These are phyloP conservation scores for Seriola dumerili DNA, from an alignment of 2,113 vertebrate genomes.

Conservation along the genomic window DNA sequence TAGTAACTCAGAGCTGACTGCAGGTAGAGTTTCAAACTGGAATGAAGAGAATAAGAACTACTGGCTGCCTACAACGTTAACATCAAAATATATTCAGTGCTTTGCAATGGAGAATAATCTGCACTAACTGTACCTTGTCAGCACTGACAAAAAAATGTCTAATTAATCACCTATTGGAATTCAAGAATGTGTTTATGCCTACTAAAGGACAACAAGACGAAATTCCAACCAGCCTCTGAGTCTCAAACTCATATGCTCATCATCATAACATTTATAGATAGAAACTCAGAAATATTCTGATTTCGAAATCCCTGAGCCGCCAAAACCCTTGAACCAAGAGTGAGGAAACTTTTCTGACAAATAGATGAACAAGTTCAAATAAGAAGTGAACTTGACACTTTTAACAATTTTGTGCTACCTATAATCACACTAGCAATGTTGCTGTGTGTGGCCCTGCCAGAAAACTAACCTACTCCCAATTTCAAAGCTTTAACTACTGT, in stretches of 20 bases:
- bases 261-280: background rate
- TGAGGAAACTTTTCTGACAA: background rate
- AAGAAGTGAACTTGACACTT: background rate
- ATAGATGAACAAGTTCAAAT: constrained; percentile 7
- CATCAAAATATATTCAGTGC: too few species aligned
- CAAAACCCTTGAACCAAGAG: background rate
- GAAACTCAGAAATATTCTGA: background rate
- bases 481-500: constrained; percentile 6
- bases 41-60: too few species aligned
- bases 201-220: background rate
- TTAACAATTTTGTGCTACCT: background rate
- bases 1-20: too few species aligned
- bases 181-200: background rate
- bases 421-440: constrained; percentile 10
- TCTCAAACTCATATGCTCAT: background rate
- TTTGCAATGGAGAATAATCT: too few species aligned
- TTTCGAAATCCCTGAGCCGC: background rate
- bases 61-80: too few species aligned
- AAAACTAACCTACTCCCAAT: constrained; percentile 6
- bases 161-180: background rate
- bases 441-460: constrained; percentile 5
- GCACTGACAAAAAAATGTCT: too few species aligned
- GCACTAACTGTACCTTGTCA: too few species aligned
- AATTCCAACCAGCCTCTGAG: background rate
- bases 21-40: too few species aligned